Evolutionary conservation across 2,797 vertebrate genomes (phyloP).

Genomic region (Eurystomus glaucurus): DNA sequence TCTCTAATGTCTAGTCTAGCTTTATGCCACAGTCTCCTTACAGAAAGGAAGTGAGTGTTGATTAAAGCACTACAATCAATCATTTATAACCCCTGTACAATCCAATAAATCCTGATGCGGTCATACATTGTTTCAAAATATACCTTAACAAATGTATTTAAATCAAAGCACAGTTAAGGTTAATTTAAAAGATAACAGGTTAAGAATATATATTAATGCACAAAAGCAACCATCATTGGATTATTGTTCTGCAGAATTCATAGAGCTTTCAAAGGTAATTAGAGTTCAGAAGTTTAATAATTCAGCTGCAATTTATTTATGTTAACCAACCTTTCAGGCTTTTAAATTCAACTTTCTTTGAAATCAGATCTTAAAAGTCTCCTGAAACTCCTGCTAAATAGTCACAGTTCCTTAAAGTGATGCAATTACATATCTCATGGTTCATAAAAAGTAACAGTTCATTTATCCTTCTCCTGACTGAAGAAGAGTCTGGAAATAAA

Average conservation of each 20-base stretch:
- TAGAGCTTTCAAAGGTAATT: background rate
- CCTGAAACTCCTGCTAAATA: background rate
- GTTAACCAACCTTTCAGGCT: background rate
- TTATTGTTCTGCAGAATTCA: background rate
- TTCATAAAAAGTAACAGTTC: background rate
- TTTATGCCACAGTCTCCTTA: background rate
- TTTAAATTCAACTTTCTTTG: constrained; percentile 8
- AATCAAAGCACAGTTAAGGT: background rate
- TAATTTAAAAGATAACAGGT: background rate
- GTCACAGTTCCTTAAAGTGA: background rate
- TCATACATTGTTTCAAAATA: constrained; percentile 1
- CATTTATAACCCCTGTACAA: background rate
- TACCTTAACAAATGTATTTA: background rate
- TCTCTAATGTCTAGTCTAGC: background rate
- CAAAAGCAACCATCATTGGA: background rate
- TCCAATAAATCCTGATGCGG: background rate
- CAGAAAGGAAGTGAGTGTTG: background rate
- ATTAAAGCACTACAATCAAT: background rate
- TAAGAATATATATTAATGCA: background rate
- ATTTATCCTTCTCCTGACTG: background rate
- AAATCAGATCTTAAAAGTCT: background rate
- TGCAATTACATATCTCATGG: background rate
- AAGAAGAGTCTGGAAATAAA: background rate
- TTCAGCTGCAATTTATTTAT: background rate
- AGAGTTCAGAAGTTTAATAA: constrained; percentile 5